phyloP scores from a whole-genome alignment of 2,888 invertebrate species.

The Palloptera scutellata region DNA sequence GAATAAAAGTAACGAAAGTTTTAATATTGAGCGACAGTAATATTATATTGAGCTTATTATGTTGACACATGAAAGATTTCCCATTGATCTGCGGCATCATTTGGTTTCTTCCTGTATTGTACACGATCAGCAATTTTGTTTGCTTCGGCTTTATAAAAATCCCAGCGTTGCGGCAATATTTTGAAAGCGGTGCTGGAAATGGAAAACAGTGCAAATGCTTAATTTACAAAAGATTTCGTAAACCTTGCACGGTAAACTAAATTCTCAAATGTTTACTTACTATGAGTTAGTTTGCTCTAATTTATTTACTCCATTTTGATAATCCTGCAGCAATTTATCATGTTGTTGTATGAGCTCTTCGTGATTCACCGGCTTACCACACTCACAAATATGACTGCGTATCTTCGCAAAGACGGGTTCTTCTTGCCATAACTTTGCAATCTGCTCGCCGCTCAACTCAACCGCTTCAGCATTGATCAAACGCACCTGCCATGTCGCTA shows the following conservation, averaged over 20 bases:
- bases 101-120: slow-evolving; percentile 47
- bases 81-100: slow-evolving; percentile 45
- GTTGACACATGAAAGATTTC: slow-evolving; percentile 52
- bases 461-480: slow-evolving; percentile 54
- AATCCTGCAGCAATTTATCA: slow-evolving; percentile 44
- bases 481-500: slow-evolving; percentile 52
- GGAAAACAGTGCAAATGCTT: neutral
- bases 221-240: neutral
- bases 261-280: slow-evolving; percentile 43
- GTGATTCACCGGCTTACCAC: slow-evolving; percentile 52
- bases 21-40: too few relatives aligned
- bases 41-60: neutral
- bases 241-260: neutral
- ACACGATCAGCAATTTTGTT: slow-evolving; percentile 57
- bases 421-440: slow-evolving; percentile 50
- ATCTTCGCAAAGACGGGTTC: slow-evolving; percentile 53
- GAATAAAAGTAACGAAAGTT: too few relatives aligned
- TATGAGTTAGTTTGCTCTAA: slow-evolving; percentile 50
- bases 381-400: slow-evolving; percentile 53
- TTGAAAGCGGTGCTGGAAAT: slow-evolving; percentile 56
- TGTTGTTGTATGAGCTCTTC: slow-evolving; percentile 45
- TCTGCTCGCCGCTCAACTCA: slow-evolving; percentile 45
- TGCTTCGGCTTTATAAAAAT: slow-evolving; percentile 53
- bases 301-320: slow-evolving; percentile 38
- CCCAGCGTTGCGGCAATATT: slow-evolving; percentile 54